A percentile compares a stretch with the other conserved stretches of the same genome.
Evolutionary conservation across 2,888 invertebrate genomes (phyloP).

Genomic region (Ctena decussata): DNA sequence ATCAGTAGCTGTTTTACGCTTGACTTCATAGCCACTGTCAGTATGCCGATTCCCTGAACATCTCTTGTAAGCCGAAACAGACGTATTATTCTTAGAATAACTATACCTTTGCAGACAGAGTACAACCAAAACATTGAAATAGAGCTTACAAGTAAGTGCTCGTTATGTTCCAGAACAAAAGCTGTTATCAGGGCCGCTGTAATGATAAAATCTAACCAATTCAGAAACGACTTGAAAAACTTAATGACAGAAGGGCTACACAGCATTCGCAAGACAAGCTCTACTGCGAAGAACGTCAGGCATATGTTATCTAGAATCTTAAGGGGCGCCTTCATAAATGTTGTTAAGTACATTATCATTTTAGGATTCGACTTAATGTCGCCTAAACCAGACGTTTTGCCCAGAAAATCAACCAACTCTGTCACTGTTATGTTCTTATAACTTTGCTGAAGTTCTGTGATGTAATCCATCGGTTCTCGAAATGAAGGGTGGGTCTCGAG

Average conservation of each 20-base stretch:
- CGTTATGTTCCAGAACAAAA: background rate
- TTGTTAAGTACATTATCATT: conserved; percentile 3
- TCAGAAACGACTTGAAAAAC: conserved; percentile 56
- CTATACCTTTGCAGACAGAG: conserved; percentile 17
- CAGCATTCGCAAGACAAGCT: conserved; percentile 72
- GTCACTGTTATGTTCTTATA: no score
- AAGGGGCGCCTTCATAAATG: conserved; percentile 53
- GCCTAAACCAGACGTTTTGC: no score
- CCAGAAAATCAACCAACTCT: no score
- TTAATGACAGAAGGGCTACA: conserved; percentile 62
- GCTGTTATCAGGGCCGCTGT: conserved; percentile 47
- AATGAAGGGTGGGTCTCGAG: conserved; percentile 57
- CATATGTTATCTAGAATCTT: conserved; percentile 71
- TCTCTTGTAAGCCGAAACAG: conserved; percentile 39
- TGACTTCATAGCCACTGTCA: conserved; percentile 73
- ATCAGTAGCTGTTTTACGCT: conserved; percentile 74
- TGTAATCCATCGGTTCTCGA: conserved; percentile 33
- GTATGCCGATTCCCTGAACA: conserved; percentile 66
- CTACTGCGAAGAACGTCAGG: conserved; percentile 76
- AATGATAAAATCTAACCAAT: conserved; percentile 52
- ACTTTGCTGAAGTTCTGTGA: no score
- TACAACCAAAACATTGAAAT: conserved; percentile 8
- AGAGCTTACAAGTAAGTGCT: background rate
- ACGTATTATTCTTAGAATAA: conserved; percentile 44
- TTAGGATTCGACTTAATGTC: conserved; percentile 15